phyloP scores from a whole-genome alignment of 2,797 vertebrate species.

The Chaenodraco wilsoni region DNA sequence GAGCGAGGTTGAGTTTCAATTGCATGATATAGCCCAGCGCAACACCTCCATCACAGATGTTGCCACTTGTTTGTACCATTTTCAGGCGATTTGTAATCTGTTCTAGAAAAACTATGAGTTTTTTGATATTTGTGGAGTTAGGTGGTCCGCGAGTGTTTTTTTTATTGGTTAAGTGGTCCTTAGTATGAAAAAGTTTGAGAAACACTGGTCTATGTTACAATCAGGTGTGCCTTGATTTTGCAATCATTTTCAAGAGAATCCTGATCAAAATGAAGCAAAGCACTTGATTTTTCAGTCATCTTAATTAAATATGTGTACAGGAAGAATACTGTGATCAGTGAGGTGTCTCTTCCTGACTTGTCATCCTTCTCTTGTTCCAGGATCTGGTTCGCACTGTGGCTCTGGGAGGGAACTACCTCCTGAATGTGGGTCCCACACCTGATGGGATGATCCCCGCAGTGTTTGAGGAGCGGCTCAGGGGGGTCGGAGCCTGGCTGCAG shows the following conservation, averaged over 20 bases:
- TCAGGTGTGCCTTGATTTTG: background rate
- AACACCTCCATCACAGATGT: no score
- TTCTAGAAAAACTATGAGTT: no score
- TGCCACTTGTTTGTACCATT: no score
- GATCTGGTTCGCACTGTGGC: conserved; percentile 91
- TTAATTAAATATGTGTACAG: background rate
- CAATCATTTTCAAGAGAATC: background rate
- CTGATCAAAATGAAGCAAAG: background rate
- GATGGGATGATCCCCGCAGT: conserved; percentile 89
- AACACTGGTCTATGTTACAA: background rate
- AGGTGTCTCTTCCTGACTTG: background rate
- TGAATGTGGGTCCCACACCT: conserved; percentile 93
- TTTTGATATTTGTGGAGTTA: no score
- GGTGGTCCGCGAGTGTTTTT: no score
- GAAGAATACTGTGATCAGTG: background rate
- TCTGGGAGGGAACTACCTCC: conserved; percentile 95
- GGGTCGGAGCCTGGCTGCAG: conserved; percentile 89
- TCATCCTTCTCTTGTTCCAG: conserved; percentile 68
- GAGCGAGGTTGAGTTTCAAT: no score
- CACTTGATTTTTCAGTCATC: background rate
- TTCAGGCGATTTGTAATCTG: no score
- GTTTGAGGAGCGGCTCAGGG: conserved; percentile 93
- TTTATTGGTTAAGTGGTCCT: no score
- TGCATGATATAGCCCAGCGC: no score
- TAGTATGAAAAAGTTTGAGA: no score